These are phyloP conservation scores for Tragelaphus eurycerus DNA, from an alignment of 2,797 vertebrate species.

Conservation along the genomic window DNA sequence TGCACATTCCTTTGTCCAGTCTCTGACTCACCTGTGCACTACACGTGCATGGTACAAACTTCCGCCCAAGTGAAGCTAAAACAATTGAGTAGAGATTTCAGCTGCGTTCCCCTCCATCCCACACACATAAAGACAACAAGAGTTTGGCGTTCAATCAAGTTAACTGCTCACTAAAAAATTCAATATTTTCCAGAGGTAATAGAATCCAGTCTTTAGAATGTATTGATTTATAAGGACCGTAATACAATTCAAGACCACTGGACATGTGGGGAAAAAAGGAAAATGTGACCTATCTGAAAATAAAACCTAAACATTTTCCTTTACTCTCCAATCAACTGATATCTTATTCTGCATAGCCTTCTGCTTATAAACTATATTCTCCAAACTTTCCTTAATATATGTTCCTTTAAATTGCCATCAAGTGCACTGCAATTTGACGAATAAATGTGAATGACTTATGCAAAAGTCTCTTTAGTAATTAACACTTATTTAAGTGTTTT, in stretches of 20 bases:
- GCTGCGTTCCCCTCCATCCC: neutral
- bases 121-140: neutral
- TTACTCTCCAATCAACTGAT: neutral
- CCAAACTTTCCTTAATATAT: neutral
- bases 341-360: neutral
- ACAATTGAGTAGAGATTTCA: neutral
- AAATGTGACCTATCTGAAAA: neutral
- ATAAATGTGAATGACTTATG: neutral
- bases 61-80: neutral
- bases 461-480: conserved; percentile 12
- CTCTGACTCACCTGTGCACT: neutral
- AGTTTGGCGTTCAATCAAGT: neutral
- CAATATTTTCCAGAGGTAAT: neutral
- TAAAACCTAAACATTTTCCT: neutral
- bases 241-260: neutral
- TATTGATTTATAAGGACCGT: neutral
- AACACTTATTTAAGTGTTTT: neutral
- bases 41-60: neutral
- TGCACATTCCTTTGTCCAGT: neutral
- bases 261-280: neutral
- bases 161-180: neutral
- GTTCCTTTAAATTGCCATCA: neutral
- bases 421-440: neutral
- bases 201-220: neutral
- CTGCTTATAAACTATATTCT: neutral